Evolutionary conservation across 2,888 invertebrate species (phyloP), one percentile per base, ranked within the genome.

Genomic region (Aelia acuminata): DNA sequence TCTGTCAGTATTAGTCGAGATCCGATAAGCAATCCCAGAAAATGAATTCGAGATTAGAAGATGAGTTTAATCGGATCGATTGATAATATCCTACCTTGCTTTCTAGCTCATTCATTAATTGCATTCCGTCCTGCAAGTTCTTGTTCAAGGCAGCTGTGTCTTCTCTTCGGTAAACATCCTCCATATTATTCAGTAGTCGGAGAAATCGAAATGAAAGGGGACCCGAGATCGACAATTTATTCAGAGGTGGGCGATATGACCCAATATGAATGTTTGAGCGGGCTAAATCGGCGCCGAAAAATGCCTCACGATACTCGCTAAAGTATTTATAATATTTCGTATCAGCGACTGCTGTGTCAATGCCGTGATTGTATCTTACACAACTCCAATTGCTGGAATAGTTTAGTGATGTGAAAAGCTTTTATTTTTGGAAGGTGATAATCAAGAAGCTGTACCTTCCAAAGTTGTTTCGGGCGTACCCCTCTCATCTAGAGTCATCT

Each of bases 261-360:
- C 31, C 5, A 26, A 20, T 70, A 70, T 70, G 63, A 35, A 35
- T 70, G 15, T 70, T 70, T 70, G 63, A 70, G 35, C 31, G 63
- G 35, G 63, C 18, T 7, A 11, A 35, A 35, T 70, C 31, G 35
- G 63, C 15, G 63, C 26, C 63, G 63, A 63, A 63, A 63, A 63
- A 15, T 63, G 31, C 63, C 35, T 70, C 63, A 70, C 63, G 63
- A 35, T 43, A 70, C 4, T 8, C 63, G 63, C 20, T 70, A 15
- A 70, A 70, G 31, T 70, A 70, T 70, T 70, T 13, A 70, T 63
- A n/a, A n/a, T n/a, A n/a, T n/a, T n/a, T n/a, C n/a, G n/a, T n/a
- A 15, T 10, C 63, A 13, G 18, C 4, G 13, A 15, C 26, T 57
- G 26, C 26, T 7, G 57, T 57, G 13, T 26, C 26, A 11, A 10